Evolutionary conservation across 2,113 vertebrate species (phyloP).

Genomic region (Formicarius rufipectus): DNA sequence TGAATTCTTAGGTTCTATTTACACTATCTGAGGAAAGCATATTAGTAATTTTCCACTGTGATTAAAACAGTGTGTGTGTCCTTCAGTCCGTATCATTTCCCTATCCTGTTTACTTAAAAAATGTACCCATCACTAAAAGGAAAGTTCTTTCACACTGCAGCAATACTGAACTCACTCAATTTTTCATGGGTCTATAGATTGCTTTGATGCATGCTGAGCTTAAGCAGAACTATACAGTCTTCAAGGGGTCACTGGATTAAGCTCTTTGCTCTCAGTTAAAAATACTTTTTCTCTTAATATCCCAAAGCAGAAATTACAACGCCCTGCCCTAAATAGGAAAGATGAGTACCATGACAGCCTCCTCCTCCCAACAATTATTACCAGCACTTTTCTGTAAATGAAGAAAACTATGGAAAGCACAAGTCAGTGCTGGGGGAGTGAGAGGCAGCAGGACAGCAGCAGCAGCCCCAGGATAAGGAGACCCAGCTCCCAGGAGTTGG

Average conservation of each 20-base stretch:
- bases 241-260: not conserved
- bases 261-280: not conserved
- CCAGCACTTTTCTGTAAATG: not conserved
- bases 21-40: not conserved
- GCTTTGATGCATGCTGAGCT: not conserved
- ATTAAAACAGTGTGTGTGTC: not conserved
- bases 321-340: not conserved
- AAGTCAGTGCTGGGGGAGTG: not conserved
- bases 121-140: not conserved
- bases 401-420: not conserved
- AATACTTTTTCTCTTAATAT: not conserved
- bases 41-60: not conserved
- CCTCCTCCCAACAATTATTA: not conserved
- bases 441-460: not conserved
- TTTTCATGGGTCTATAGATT: not conserved
- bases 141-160: not conserved
- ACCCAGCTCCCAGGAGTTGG: not conserved
- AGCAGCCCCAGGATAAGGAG: not conserved
- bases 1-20: not conserved
- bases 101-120: constrained; percentile 11
- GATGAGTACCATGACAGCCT: not conserved
- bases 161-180: not conserved
- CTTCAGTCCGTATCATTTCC: not conserved
- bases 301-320: not conserved
- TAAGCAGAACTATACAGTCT: not conserved